Conservation (phyloP, 2,797 vertebrate genomes). For the Halcyon leucocephala region DNA sequence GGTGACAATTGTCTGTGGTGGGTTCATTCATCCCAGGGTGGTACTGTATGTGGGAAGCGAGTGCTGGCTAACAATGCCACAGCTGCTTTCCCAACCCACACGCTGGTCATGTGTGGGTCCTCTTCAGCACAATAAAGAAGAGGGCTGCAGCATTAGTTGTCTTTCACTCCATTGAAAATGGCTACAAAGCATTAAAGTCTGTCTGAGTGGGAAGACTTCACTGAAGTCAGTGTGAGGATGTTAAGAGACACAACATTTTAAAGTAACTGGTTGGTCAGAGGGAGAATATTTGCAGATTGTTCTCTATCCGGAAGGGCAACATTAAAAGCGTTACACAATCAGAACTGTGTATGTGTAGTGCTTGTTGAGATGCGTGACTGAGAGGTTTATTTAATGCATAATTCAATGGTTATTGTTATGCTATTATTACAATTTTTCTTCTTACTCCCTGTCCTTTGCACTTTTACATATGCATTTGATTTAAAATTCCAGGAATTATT, state of each 20-base stretch:
- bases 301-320: neutral
- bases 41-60: constrained; percentile 1
- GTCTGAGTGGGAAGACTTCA: neutral
- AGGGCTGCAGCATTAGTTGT: neutral
- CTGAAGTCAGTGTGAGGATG: neutral
- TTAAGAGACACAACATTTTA: neutral
- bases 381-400: neutral
- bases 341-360: neutral
- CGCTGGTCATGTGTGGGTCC: neutral
- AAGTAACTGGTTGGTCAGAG: neutral
- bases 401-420: neutral
- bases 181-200: constrained; percentile 12
- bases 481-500: neutral
- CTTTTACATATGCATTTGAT: neutral
- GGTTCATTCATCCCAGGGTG: neutral
- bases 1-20: constrained; percentile 26
- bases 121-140: constrained; percentile 34
- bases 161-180: constrained; percentile 44
- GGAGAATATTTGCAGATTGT: neutral
- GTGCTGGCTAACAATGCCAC: constrained; percentile 48
- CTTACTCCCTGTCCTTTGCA: neutral
- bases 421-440: neutral
- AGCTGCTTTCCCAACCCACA: constrained; percentile 62
- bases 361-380: neutral
- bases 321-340: neutral